Conservation (phyloP, 2,797 vertebrate genomes). For the Enteromius treurensis region DNA sequence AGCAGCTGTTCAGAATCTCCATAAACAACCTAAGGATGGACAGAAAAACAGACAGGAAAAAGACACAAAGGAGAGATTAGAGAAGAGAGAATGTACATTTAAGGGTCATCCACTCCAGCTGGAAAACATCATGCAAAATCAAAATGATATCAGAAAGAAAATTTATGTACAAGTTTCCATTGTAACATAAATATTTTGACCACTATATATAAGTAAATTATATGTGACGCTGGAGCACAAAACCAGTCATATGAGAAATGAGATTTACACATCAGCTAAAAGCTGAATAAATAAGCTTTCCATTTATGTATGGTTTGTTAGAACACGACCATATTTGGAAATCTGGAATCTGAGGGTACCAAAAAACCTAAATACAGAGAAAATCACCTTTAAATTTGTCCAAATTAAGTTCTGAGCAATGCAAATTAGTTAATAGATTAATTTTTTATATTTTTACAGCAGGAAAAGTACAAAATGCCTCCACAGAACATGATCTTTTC, state of each 20-base stretch:
- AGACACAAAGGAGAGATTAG: neutral
- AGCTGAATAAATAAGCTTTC: no score
- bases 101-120: neutral
- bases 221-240: neutral
- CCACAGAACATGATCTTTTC: no score
- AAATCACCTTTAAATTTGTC: no score
- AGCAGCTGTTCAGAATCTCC: conserved; percentile 97
- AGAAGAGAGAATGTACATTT: neutral
- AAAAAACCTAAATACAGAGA: no score
- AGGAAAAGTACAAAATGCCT: no score
- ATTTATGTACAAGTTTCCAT: neutral
- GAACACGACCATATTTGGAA: no score
- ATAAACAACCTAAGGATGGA: conserved; percentile 83
- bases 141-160: neutral
- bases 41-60: neutral
- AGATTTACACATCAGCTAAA: no score
- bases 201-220: neutral
- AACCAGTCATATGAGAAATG: neutral
- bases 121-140: neutral
- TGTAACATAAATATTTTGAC: neutral
- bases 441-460: no score
- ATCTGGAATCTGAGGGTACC: no score
- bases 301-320: no score
- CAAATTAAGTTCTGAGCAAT: no score
- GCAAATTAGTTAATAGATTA: no score